Conservation (phyloP, 2,113 vertebrate species). For the Thamnaconus septentrionalis region DNA sequence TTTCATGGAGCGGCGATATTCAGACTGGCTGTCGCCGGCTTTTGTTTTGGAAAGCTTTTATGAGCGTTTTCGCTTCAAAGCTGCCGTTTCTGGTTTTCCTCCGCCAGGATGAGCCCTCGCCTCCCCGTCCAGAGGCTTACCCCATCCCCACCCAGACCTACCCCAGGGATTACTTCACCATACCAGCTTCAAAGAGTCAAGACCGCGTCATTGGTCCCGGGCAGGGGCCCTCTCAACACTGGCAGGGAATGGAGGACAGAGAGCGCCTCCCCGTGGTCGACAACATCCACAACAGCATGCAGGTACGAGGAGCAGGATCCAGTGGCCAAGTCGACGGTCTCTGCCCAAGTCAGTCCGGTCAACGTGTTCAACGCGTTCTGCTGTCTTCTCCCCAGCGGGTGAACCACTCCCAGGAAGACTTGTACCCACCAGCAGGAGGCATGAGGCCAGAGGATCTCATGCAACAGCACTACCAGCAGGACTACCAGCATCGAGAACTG, state of each 20-base stretch:
- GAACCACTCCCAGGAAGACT: slow-evolving; percentile 90
- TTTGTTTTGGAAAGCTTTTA: neutral
- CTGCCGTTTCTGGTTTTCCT: neutral
- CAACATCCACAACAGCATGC: slow-evolving; percentile 81
- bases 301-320: slow-evolving; percentile 73
- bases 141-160: slow-evolving; percentile 98
- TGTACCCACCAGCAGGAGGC: slow-evolving; percentile 79
- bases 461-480: slow-evolving; percentile 75
- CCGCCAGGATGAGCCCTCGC: slow-evolving; percentile 84
- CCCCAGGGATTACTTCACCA: slow-evolving; percentile 95
- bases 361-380: neutral
- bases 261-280: slow-evolving; percentile 81
- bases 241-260: slow-evolving; percentile 87
- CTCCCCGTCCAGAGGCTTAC: slow-evolving; percentile 90
- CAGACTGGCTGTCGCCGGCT: neutral
- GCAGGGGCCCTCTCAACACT: slow-evolving; percentile 77
- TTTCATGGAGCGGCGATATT: neutral
- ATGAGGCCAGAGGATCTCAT: slow-evolving; percentile 81
- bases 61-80: slow-evolving; percentile 1
- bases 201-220: slow-evolving; percentile 83
- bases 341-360: neutral
- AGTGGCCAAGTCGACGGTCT: neutral
- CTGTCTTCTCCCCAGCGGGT: slow-evolving; percentile 72
- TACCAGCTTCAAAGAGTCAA: slow-evolving; percentile 92
- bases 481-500: slow-evolving; percentile 77